Conservation (phyloP, 64 coral and sea anemone genomes). For the Anthopleura sola region DNA sequence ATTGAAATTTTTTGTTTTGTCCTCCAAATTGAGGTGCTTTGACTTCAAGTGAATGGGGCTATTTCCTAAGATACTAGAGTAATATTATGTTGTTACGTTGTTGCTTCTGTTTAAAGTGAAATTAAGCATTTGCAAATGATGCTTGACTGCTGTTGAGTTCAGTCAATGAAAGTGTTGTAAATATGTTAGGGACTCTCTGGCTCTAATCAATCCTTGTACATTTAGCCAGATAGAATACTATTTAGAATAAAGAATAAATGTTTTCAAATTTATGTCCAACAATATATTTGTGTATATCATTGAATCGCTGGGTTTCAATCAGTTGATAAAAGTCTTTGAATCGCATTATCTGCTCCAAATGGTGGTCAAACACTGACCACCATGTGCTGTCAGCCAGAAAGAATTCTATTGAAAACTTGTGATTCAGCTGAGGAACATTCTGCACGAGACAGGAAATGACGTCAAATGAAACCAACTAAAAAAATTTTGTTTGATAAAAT, state of each 20-base stretch:
- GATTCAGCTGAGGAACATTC: too few relatives aligned
- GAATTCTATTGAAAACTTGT: too few relatives aligned
- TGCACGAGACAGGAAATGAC: too few relatives aligned
- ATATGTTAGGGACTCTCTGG: neutral
- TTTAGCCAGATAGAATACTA: neutral
- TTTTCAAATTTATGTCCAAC: neutral
- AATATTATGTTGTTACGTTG: neutral
- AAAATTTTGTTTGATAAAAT: neutral
- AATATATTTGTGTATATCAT: neutral
- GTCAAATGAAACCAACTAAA: too few relatives aligned
- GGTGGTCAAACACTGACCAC: too few relatives aligned
- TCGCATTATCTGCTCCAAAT: too few relatives aligned
- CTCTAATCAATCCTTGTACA: slow-evolving; percentile 5
- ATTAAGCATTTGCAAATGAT: neutral
- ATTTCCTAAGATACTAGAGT: neutral
- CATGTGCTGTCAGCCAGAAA: too few relatives aligned
- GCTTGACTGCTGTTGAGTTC: neutral
- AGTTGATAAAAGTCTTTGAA: too few relatives aligned
- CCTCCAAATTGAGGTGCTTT: too few relatives aligned
- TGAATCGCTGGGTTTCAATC: too few relatives aligned
- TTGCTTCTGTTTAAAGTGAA: neutral
- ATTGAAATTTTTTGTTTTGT: too few relatives aligned
- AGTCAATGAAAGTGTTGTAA: neutral
- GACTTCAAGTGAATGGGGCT: neutral
- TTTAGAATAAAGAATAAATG: neutral